phyloP scores from a whole-genome alignment of 2,888 invertebrate species.

The Oscheius sp. region DNA sequence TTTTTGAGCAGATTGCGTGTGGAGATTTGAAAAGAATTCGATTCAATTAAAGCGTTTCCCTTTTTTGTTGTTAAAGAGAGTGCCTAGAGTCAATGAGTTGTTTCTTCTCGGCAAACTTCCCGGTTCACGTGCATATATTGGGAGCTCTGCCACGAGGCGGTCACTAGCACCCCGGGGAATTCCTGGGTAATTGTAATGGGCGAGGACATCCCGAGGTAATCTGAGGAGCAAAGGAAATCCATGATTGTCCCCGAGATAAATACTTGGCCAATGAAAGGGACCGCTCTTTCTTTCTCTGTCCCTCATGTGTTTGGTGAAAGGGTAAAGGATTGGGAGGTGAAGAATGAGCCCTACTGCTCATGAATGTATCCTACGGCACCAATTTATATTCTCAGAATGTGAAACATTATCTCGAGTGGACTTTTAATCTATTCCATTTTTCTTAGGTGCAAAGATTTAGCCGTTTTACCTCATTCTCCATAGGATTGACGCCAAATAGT shows the following conservation, averaged over 20 bases:
- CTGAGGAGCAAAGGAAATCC: slow-evolving; percentile 19
- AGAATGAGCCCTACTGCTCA: slow-evolving; percentile 21
- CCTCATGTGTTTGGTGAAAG: background rate
- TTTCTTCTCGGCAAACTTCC: slow-evolving; percentile 8
- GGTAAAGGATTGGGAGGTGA: slow-evolving; percentile 6
- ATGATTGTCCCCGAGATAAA: slow-evolving; percentile 17
- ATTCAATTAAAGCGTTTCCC: too few species aligned
- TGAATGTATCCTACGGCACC: slow-evolving; percentile 16
- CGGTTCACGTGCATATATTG: slow-evolving; percentile 18
- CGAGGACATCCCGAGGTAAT: slow-evolving; percentile 28
- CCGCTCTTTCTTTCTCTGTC: background rate
- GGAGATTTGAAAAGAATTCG: too few species aligned
- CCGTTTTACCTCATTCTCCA: slow-evolving; percentile 49
- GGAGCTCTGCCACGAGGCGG: slow-evolving; percentile 27
- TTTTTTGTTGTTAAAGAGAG: too few species aligned
- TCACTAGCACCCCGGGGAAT: slow-evolving; percentile 27
- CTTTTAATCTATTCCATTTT: background rate
- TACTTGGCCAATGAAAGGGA: background rate
- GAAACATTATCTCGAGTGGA: too few species aligned
- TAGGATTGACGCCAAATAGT: slow-evolving; percentile 89
- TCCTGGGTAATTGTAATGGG: slow-evolving; percentile 30
- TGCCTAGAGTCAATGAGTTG: too few species aligned
- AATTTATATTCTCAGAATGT: slow-evolving; percentile 1
- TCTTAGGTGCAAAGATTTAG: too few species aligned
- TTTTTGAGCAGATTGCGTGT: too few species aligned